phyloP scores from a whole-genome alignment of 2,113 vertebrate species.

The Ranitomeya variabilis region DNA sequence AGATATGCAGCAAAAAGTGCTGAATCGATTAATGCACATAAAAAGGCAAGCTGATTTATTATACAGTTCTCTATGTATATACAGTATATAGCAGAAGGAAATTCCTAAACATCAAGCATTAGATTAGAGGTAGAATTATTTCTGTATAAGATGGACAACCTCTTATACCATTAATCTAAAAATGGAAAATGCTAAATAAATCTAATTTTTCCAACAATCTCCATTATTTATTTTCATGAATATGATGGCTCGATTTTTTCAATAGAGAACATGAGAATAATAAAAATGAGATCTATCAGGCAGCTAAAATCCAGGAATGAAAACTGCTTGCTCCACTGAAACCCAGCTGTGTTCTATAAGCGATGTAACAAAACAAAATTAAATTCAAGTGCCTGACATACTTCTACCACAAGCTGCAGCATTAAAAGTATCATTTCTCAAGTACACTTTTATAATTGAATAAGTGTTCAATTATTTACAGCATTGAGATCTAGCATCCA shows the following conservation, averaged over 20 bases:
- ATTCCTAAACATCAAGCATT: not conserved
- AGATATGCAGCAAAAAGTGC: no score
- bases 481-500: not conserved
- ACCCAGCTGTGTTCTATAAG: not conserved
- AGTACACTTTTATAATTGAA: conserved; percentile 35
- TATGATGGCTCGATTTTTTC: not conserved
- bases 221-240: no score
- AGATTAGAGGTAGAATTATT: not conserved
- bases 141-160: not conserved
- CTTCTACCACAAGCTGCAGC: conserved; percentile 31
- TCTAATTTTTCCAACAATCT: not conserved
- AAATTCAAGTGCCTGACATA: conserved; percentile 7
- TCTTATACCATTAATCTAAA: not conserved
- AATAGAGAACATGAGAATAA: not conserved
- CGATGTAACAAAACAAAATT: conserved; percentile 9
- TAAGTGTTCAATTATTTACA: conserved; percentile 41
- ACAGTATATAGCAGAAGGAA: not conserved
- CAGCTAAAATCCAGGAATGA: not conserved
- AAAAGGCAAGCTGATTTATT: no score
- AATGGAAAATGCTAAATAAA: no score
- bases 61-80: no score
- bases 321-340: not conserved
- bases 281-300: not conserved
- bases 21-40: no score
- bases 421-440: conserved; percentile 43